phyloP scores from a whole-genome alignment of 1,140 invertebrate genomes.

The Maniola jurtina region DNA sequence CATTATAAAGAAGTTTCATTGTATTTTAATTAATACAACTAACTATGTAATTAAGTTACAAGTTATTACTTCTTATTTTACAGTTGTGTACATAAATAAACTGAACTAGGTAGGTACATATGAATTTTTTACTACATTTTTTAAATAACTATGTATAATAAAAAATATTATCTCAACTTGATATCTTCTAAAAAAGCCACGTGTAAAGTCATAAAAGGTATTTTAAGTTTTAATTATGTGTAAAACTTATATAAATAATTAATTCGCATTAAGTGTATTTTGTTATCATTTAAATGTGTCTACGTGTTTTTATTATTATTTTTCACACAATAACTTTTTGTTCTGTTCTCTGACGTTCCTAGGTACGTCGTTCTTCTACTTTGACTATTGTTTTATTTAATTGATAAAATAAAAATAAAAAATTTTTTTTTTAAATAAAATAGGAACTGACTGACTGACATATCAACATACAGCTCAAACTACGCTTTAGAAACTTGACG shows the following conservation, averaged over 20 bases:
- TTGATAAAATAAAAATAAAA: background rate
- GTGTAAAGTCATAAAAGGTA: background rate
- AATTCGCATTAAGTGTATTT: background rate
- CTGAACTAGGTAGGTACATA: background rate
- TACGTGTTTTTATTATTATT: background rate
- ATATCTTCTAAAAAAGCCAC: background rate
- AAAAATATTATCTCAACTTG: background rate
- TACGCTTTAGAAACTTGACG: too few species aligned
- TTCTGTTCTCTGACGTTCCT: background rate
- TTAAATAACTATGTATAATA: background rate
- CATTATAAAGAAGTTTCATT: too few species aligned
- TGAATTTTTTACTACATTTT: background rate
- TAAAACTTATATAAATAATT: background rate
- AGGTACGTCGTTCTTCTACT: background rate
- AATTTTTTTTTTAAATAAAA: background rate
- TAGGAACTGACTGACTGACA: too few species aligned
- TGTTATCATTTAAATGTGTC: background rate
- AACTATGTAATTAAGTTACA: too few species aligned
- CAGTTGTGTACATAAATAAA: too few species aligned
- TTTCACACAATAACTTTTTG: conserved; percentile 3
- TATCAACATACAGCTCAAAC: too few species aligned
- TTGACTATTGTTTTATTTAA: background rate
- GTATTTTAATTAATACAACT: too few species aligned
- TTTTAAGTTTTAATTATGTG: background rate
- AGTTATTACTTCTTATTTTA: too few species aligned